Conservation (phyloP, 1,140 invertebrate species). For the Drosophila ironensis region DNA sequence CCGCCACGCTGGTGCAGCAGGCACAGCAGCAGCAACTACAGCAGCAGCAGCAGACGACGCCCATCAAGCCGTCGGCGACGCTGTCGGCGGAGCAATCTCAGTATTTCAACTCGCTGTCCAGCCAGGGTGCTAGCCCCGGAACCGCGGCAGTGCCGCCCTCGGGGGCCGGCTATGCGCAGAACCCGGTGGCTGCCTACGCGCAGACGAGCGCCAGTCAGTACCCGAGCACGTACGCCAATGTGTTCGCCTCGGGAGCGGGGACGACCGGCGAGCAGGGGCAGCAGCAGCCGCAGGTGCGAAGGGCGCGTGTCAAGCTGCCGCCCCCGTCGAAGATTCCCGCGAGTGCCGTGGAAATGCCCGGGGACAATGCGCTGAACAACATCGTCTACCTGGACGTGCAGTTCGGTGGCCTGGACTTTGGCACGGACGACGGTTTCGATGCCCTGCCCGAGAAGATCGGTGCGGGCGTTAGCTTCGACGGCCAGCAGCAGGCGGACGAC, state of each 20-base stretch:
- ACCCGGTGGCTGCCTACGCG: conserved; percentile 32
- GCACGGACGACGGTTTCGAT: conserved; percentile 84
- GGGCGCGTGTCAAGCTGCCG: conserved; percentile 90
- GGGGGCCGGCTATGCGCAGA: conserved; percentile 33
- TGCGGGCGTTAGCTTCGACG: conserved; percentile 70
- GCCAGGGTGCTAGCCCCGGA: conserved; percentile 61
- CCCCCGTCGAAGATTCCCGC: conserved; percentile 97
- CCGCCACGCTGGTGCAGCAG: conserved; percentile 75
- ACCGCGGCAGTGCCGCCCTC: conserved; percentile 46
- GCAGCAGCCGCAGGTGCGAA: conserved; percentile 86
- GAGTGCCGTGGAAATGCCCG: conserved; percentile 97
- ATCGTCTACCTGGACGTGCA: conserved; percentile 94
- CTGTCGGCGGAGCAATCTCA: conserved; percentile 82
- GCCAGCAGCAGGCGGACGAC: conserved; percentile 67
- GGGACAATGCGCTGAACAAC: conserved; percentile 87
- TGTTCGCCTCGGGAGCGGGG: conserved; percentile 63
- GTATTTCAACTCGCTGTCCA: conserved; percentile 82
- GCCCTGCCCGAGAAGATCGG: conserved; percentile 83
- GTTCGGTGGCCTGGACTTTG: conserved; percentile 95
- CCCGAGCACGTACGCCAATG: conserved; percentile 70
- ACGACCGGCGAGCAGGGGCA: conserved; percentile 64
- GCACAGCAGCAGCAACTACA: conserved; percentile 67
- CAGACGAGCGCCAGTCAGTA: conserved; percentile 44
- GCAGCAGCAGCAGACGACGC: conserved; percentile 61
- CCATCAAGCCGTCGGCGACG: conserved; percentile 72